phyloP scores from a whole-genome alignment of 2,888 invertebrate genomes.

The Chrysolina oricalcia region DNA sequence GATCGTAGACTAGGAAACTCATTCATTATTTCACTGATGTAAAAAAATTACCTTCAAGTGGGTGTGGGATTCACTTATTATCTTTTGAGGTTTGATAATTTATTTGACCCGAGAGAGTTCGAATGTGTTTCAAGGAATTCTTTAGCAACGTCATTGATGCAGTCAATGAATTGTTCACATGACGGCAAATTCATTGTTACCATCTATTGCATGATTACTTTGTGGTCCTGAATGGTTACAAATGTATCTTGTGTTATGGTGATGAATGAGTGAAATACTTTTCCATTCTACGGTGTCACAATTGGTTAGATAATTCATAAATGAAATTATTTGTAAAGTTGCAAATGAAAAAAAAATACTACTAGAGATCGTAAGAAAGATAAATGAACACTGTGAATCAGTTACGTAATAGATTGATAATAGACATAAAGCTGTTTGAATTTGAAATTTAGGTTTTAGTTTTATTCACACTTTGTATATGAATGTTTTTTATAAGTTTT shows the following conservation, averaged over 20 bases:
- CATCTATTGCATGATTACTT: neutral
- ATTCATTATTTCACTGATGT: slow-evolving; percentile 17
- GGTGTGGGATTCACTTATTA: slow-evolving; percentile 34
- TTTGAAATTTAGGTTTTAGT: no score
- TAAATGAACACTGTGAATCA: no score
- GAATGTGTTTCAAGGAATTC: neutral
- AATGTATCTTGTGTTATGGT: neutral
- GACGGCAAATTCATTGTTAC: neutral
- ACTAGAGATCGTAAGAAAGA: no score
- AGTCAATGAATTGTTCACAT: neutral
- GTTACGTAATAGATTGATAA: no score
- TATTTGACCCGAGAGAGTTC: slow-evolving; percentile 23
- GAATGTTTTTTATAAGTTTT: no score
- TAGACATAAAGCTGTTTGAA: no score
- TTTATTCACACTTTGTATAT: no score
- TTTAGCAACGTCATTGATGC: neutral
- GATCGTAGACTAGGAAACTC: slow-evolving; percentile 16
- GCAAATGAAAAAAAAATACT: no score
- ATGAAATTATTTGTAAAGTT: no score
- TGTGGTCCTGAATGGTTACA: neutral
- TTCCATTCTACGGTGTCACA: no score
- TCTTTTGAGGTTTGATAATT: slow-evolving; percentile 30
- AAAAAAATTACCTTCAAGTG: slow-evolving; percentile 29
- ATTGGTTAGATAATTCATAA: no score
- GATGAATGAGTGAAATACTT: neutral